Conservation (phyloP, 2,113 vertebrate species). For the Brienomyrus longianalis region DNA sequence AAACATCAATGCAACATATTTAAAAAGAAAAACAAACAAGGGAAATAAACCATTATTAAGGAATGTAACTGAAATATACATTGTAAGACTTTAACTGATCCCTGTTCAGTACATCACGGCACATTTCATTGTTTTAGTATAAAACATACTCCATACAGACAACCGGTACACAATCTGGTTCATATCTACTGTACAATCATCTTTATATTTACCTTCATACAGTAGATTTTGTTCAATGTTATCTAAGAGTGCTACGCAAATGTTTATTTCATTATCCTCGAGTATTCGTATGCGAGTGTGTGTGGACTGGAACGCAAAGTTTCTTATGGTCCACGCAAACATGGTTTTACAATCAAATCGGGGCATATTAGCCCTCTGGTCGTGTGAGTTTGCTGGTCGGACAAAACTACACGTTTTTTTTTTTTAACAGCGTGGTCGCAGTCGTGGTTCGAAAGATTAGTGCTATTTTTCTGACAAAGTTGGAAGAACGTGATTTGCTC, state of each 20-base stretch:
- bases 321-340: not conserved
- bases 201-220: constrained; percentile 42
- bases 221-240: constrained; percentile 43
- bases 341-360: not conserved
- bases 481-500: not conserved
- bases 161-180: constrained; percentile 60
- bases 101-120: constrained; percentile 47
- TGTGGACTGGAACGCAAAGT: not conserved
- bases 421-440: not conserved
- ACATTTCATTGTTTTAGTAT: constrained; percentile 45
- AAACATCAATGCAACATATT: constrained; percentile 27
- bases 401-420: not conserved
- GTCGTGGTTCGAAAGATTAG: not conserved
- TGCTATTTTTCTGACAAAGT: not conserved
- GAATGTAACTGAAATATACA: constrained; percentile 58
- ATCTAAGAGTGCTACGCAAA: constrained; percentile 37
- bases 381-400: not conserved
- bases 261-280: constrained; percentile 12
- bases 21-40: constrained; percentile 23
- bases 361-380: not conserved
- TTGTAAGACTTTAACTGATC: constrained; percentile 49
- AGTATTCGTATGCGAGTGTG: not conserved
- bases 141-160: constrained; percentile 56
- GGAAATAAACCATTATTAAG: constrained; percentile 36
- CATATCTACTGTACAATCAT: constrained; percentile 58